Conservation (phyloP, 2,888 invertebrate genomes). For the Dascillus cervinus region DNA sequence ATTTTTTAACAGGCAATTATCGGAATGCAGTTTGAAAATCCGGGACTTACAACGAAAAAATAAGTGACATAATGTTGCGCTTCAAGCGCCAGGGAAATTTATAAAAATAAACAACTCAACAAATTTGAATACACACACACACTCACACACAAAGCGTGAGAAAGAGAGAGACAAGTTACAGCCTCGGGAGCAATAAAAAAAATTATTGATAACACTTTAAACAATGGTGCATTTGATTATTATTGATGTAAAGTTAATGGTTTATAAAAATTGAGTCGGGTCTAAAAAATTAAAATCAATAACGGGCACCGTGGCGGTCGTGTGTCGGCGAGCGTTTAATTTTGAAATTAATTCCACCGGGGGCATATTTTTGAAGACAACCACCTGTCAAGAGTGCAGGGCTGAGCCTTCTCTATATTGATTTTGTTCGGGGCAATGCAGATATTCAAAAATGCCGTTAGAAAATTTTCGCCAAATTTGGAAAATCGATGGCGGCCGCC, state of each 20-base stretch:
- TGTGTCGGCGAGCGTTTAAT: no score
- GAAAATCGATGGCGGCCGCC: constrained; percentile 1
- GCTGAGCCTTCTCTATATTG: constrained; percentile 40
- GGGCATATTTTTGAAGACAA: constrained; percentile 34
- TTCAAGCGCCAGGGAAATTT: not conserved
- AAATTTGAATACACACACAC: not conserved
- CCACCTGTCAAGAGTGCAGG: constrained; percentile 41
- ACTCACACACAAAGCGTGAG: no score
- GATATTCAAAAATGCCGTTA: constrained; percentile 38
- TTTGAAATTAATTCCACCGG: no score
- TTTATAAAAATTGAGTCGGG: no score
- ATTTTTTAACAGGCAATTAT: no score
- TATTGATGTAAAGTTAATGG: not conserved
- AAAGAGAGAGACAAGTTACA: no score
- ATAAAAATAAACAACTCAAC: not conserved
- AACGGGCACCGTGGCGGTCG: not conserved
- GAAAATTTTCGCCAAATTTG: constrained; percentile 19
- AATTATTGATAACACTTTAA: no score
- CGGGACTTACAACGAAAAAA: no score
- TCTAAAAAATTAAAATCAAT: no score
- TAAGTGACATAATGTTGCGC: no score
- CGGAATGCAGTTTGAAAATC: no score
- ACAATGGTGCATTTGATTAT: not conserved
- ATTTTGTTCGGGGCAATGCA: constrained; percentile 45
- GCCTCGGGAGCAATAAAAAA: no score